Conservation (phyloP, 1,140 invertebrate species). For the Drosophila oshimai region DNA sequence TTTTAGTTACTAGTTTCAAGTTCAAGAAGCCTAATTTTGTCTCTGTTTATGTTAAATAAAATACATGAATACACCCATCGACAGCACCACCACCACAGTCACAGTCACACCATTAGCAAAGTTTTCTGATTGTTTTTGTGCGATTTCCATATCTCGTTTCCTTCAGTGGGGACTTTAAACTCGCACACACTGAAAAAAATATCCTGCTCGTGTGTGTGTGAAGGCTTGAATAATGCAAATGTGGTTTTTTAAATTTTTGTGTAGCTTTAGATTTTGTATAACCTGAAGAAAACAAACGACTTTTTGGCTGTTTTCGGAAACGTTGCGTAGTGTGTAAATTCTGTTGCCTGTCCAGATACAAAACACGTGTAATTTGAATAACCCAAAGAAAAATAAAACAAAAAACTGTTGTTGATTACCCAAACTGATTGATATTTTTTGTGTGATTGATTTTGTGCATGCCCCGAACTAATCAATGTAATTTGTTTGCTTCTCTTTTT, state of each 20-base stretch:
- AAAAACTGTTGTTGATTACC: constrained; percentile 6
- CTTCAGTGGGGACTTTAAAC: neutral
- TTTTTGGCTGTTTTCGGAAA: constrained; percentile 11
- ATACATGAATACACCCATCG: neutral
- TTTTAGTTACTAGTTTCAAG: neutral
- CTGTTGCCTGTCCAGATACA: constrained; percentile 40
- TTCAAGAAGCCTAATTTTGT: neutral
- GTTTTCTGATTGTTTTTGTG: constrained; percentile 15
- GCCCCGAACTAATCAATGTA: constrained; percentile 49
- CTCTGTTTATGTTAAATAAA: neutral
- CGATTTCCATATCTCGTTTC: neutral
- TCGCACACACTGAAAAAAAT: constrained; percentile 4
- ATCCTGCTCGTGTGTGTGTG: neutral
- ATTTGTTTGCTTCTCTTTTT: constrained; percentile 67
- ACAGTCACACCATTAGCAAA: constrained; percentile 41
- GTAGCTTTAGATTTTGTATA: constrained; percentile 18
- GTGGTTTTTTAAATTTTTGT: neutral
- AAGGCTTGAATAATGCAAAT: constrained; percentile 17
- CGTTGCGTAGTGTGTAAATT: constrained; percentile 27
- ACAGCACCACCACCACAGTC: constrained; percentile 30
- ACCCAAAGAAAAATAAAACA: neutral
- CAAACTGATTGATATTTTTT: constrained; percentile 9
- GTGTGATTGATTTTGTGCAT: constrained; percentile 53
- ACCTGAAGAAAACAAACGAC: neutral
- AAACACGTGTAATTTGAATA: constrained; percentile 28